A percentile compares a stretch with the other conserved stretches of the same genome.
phyloP scores from a whole-genome alignment of 2,113 vertebrate genomes.

The Podarcis raffonei region DNA sequence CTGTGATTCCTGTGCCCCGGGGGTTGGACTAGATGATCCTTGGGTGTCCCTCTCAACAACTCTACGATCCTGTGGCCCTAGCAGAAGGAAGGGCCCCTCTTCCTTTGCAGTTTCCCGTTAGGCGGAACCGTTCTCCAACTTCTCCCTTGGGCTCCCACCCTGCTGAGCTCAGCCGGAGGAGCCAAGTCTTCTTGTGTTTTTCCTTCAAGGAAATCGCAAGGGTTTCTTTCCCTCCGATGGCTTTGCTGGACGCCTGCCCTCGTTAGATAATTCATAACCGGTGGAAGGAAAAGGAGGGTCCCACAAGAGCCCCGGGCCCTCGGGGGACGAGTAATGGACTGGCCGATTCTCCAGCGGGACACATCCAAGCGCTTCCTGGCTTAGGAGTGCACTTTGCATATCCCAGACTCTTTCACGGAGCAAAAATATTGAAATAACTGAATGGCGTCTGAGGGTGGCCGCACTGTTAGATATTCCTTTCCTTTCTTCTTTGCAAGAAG shows the following conservation, averaged over 20 bases:
- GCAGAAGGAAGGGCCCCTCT: not conserved
- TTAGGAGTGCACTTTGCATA: too few relatives aligned
- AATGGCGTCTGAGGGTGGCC: not conserved
- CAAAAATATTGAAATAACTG: not conserved
- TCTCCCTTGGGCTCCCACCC: fast-evolving
- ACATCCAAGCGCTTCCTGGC: not conserved
- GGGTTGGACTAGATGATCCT: too few relatives aligned
- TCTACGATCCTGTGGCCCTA: too few relatives aligned
- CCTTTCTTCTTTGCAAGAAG: too few relatives aligned
- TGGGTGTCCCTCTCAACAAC: too few relatives aligned
- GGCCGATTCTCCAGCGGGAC: not conserved
- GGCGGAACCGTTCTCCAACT: not conserved
- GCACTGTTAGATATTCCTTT: not conserved
- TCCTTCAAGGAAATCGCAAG: not conserved
- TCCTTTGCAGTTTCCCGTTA: not conserved
- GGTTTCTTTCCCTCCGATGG: not conserved
- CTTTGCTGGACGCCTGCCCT: not conserved
- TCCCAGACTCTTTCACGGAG: not conserved
- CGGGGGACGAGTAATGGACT: not conserved
- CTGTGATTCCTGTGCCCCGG: too few relatives aligned
- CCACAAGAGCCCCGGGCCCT: not conserved
- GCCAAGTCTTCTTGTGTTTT: not conserved
- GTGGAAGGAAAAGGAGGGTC: not conserved
- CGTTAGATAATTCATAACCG: not conserved
- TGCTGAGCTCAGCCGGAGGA: not conserved